Conservation (phyloP, 30 jellyfish, hydroid and myxozoan genomes). For the Catostylus mosaicus region DNA sequence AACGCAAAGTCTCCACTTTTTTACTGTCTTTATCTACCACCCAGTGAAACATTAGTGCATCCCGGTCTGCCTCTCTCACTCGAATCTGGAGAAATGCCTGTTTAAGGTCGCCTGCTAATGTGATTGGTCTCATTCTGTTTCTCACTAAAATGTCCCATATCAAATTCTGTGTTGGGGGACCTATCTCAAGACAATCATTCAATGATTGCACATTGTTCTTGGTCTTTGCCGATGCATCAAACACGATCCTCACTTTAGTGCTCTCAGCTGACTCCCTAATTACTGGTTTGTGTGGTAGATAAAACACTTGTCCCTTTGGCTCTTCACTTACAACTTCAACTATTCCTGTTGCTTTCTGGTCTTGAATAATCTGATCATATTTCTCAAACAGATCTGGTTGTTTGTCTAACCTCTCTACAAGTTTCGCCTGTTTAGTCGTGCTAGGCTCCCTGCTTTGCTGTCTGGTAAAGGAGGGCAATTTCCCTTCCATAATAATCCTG, state of each 20-base stretch:
- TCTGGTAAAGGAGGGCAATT: slow-evolving; percentile 37
- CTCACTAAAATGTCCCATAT: background rate
- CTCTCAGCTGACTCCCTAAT: slow-evolving; percentile 54
- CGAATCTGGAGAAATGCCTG: slow-evolving; percentile 46
- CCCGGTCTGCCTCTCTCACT: slow-evolving; percentile 56
- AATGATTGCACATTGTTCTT: slow-evolving; percentile 50
- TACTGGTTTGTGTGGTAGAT: slow-evolving; percentile 75
- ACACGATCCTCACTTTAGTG: slow-evolving; percentile 61
- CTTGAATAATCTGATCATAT: slow-evolving; percentile 60
- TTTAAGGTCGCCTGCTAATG: slow-evolving; percentile 27
- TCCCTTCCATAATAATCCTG: slow-evolving; percentile 71
- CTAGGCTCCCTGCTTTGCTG: slow-evolving; percentile 74
- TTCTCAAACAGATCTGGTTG: slow-evolving; percentile 57
- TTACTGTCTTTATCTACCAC: slow-evolving; percentile 31
- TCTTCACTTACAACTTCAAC: slow-evolving; percentile 38
- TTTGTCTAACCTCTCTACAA: slow-evolving; percentile 42
- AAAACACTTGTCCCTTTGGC: slow-evolving; percentile 40
- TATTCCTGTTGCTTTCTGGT: slow-evolving; percentile 67
- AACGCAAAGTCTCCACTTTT: slow-evolving; percentile 37
- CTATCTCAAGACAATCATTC: slow-evolving; percentile 82
- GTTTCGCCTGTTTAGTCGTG: slow-evolving; percentile 49
- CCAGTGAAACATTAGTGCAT: slow-evolving; percentile 51
- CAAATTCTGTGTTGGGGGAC: slow-evolving; percentile 69
- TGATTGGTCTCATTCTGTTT: slow-evolving; percentile 11
- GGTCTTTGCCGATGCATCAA: slow-evolving; percentile 70